Conservation (phyloP, 1,140 invertebrate genomes). For the Dendrolimus punctatus region DNA sequence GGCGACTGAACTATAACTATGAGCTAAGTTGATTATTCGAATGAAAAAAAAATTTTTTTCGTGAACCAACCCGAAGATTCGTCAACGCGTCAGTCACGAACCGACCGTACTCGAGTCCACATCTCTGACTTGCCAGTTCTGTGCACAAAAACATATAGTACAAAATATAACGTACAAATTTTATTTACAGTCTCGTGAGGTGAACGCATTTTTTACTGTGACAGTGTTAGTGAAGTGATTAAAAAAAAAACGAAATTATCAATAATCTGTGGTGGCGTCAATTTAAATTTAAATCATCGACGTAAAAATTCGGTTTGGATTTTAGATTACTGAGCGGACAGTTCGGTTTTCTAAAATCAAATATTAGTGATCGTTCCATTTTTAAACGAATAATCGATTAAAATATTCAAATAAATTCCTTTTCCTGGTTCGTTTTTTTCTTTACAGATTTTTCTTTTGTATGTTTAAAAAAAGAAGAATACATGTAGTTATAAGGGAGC, state of each 20-base stretch:
- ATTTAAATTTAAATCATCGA: slow-evolving; percentile 30
- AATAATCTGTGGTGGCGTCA: slow-evolving; percentile 24
- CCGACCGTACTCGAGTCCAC: slow-evolving; percentile 50
- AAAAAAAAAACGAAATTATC: slow-evolving; percentile 8
- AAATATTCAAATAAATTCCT: slow-evolving; percentile 36
- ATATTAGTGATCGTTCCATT: slow-evolving; percentile 13
- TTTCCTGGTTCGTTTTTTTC: slow-evolving; percentile 53
- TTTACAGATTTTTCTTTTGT: slow-evolving; percentile 57
- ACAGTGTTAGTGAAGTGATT: slow-evolving; percentile 49
- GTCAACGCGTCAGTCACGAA: slow-evolving; percentile 62
- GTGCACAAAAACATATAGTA: slow-evolving; percentile 59
- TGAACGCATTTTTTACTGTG: slow-evolving; percentile 46
- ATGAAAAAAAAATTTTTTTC: slow-evolving; percentile 68
- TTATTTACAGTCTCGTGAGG: slow-evolving; percentile 49
- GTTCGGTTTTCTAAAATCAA: slow-evolving; percentile 47
- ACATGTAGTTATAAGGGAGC: slow-evolving; percentile 40
- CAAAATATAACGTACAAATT: slow-evolving; percentile 66
- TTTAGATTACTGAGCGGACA: slow-evolving; percentile 45
- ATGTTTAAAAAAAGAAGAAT: slow-evolving; percentile 27
- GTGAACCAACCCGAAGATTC: slow-evolving; percentile 57
- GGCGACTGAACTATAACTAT: slow-evolving; percentile 65
- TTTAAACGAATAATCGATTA: slow-evolving; percentile 12
- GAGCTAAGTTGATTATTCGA: slow-evolving; percentile 63
- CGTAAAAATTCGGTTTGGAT: slow-evolving; percentile 33
- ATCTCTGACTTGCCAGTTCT: slow-evolving; percentile 43